Evolutionary conservation across 2,113 vertebrate genomes (phyloP).

Genomic region (Rousettus leschenaultii): DNA sequence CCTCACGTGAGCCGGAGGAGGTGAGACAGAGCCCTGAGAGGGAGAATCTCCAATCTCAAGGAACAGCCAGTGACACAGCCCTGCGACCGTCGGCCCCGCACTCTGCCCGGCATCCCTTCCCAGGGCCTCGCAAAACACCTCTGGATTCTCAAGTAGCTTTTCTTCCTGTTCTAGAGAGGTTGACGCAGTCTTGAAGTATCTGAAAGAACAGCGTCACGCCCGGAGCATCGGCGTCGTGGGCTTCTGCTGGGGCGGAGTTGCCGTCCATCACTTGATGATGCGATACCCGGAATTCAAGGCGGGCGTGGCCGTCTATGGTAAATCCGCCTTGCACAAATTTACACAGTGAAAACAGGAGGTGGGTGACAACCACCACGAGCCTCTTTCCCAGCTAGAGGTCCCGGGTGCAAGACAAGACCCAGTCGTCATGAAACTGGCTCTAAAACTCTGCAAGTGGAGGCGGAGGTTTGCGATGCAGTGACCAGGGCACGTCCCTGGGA

Average conservation of each 20-base stretch:
- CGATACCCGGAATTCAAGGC: constrained; percentile 82
- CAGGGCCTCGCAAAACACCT: background rate
- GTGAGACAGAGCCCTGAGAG: background rate
- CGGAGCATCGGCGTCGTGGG: constrained; percentile 79
- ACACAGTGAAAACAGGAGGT: background rate
- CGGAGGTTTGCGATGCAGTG: background rate
- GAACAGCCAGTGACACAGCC: background rate
- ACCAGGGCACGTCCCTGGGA: background rate
- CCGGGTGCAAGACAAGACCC: background rate
- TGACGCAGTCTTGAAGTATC: constrained; percentile 80
- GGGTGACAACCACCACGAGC: fast-evolving
- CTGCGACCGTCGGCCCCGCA: fast-evolving
- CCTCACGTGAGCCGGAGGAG: background rate
- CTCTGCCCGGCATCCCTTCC: background rate
- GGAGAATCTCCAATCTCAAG: background rate
- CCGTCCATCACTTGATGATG: constrained; percentile 83
- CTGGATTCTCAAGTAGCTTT: background rate
- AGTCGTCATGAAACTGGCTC: background rate
- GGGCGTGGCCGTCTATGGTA: constrained; percentile 84
- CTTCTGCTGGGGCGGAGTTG: constrained; percentile 88
- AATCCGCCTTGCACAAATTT: background rate
- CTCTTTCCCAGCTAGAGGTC: background rate
- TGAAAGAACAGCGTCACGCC: constrained; percentile 81
- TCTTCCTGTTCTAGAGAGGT: constrained; percentile 80
- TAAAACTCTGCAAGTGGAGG: background rate